phyloP scores from a whole-genome alignment of 2,113 vertebrate species.

The Leucopternis melanops region DNA sequence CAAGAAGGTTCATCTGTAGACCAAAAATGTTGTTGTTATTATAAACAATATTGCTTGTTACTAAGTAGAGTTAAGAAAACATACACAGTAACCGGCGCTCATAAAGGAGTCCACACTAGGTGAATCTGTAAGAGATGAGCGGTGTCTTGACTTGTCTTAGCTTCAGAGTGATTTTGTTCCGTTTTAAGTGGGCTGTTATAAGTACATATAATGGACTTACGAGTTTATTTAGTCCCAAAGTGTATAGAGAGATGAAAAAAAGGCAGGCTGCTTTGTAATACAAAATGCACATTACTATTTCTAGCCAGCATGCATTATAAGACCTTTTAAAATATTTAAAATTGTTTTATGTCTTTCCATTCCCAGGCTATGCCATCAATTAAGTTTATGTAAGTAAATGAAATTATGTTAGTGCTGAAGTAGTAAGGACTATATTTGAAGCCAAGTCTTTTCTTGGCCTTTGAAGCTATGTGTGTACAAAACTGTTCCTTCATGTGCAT shows the following conservation, averaged over 20 bases:
- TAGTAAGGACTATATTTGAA: neutral
- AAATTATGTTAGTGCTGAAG: neutral
- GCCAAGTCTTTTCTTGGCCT: neutral
- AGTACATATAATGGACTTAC: neutral
- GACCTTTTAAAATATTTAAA: conserved; percentile 4
- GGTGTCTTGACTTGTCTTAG: neutral
- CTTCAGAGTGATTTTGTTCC: neutral
- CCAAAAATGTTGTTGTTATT: neutral
- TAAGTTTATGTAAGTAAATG: neutral
- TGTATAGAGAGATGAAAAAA: neutral
- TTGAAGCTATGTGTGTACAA: conserved; percentile 26
- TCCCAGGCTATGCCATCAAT: neutral
- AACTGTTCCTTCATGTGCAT: neutral
- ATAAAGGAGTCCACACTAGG: neutral
- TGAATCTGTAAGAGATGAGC: neutral
- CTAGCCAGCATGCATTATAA: neutral
- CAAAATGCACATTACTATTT: neutral
- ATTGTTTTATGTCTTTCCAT: conserved; percentile 40
- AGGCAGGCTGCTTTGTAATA: neutral
- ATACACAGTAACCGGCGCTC: neutral
- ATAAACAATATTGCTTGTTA: neutral
- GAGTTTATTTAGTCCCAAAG: neutral
- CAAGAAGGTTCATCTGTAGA: neutral
- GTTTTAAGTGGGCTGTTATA: neutral
- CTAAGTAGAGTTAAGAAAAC: neutral